These are phyloP conservation scores for Echiichthys vipera DNA, from an alignment of 2,797 vertebrate genomes.

Conservation along the genomic window DNA sequence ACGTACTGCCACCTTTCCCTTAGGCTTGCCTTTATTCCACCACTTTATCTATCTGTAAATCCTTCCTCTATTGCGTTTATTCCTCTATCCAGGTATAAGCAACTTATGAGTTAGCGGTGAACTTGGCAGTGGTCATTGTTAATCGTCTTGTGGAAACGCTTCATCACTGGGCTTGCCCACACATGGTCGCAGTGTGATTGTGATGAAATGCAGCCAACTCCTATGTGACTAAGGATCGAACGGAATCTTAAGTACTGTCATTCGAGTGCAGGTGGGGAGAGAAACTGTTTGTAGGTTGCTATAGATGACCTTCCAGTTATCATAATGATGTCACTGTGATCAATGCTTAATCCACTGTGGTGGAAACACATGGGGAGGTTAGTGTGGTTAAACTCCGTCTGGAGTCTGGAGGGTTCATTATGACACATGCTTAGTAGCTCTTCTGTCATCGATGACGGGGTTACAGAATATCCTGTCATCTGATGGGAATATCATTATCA, in stretches of 20 bases:
- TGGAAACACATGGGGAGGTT: not conserved
- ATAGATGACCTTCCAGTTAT: constrained; percentile 35
- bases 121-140: not conserved
- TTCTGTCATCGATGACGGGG: too few relatives aligned
- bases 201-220: constrained; percentile 27
- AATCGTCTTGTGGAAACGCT: not conserved
- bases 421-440: too few relatives aligned
- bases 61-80: not conserved
- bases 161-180: constrained; percentile 34
- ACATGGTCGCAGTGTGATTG: not conserved
- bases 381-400: not conserved
- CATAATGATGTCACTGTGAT: constrained; percentile 37
- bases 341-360: not conserved
- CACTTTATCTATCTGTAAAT: not conserved
- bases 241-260: constrained; percentile 24
- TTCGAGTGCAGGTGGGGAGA: constrained; percentile 29
- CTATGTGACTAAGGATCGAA: constrained; percentile 51
- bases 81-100: not conserved
- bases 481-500: not conserved
- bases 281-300: constrained; percentile 38
- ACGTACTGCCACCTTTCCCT: constrained; percentile 10
- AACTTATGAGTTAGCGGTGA: not conserved
- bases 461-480: not conserved
- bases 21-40: constrained; percentile 22
- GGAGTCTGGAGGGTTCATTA: too few relatives aligned